A percentile compares a stretch with the other conserved stretches of the same genome.
Conservation (phyloP, 2,113 vertebrate genomes). For the Scortum barcoo region DNA sequence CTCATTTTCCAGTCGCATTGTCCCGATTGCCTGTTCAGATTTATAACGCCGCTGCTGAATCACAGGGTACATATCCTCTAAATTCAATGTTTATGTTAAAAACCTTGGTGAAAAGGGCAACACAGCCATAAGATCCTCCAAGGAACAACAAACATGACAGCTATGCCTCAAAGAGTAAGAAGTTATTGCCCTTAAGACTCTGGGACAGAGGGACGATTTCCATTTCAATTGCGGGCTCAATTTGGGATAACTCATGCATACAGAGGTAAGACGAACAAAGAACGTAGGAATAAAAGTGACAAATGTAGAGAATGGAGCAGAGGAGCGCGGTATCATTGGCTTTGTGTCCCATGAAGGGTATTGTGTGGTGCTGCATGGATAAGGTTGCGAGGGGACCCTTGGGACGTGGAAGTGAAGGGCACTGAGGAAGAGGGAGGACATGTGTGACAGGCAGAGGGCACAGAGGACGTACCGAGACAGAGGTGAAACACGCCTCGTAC, state of each 20-base stretch:
- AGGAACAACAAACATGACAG: conserved; percentile 72
- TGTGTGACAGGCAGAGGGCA: conserved; percentile 78
- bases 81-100: conserved; percentile 65
- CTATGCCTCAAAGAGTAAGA: conserved; percentile 60
- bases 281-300: conserved; percentile 79
- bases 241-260: conserved; percentile 79
- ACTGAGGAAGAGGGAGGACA: conserved; percentile 73
- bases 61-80: conserved; percentile 16
- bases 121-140: conserved; percentile 56
- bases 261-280: conserved; percentile 77
- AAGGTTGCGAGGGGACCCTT: conserved; percentile 72
- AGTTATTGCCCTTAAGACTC: conserved; percentile 70
- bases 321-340: conserved; percentile 71
- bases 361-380: conserved; percentile 75
- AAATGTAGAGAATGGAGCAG: conserved; percentile 77
- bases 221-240: conserved; percentile 74
- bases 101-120: conserved; percentile 58
- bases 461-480: conserved; percentile 39
- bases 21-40: conserved; percentile 40
- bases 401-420: conserved; percentile 75
- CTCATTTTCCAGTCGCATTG: conserved; percentile 47
- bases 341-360: conserved; percentile 81
- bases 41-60: conserved; percentile 43
- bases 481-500: conserved; percentile 23
- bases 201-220: conserved; percentile 66